These are phyloP conservation scores for Leuciscus waleckii DNA, from an alignment of 2,797 vertebrate genomes.

Conservation along the genomic window DNA sequence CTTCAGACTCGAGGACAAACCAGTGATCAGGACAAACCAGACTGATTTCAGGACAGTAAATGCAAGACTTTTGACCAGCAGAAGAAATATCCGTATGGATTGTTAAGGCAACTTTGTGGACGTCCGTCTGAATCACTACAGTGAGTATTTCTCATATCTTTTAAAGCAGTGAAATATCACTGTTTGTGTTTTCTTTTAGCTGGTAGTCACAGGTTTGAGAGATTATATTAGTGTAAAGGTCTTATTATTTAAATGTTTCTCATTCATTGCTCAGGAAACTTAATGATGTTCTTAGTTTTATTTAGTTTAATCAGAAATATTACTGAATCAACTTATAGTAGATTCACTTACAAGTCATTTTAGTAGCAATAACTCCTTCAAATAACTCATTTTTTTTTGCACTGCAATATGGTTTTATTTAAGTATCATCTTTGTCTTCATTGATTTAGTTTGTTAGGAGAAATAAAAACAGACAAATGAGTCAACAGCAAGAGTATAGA, in stretches of 20 bases:
- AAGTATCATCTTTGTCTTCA: background rate
- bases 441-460: background rate
- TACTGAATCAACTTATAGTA: background rate
- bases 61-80: background rate
- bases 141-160: slow-evolving; percentile 50
- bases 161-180: background rate
- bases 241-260: background rate
- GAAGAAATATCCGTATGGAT: slow-evolving; percentile 39
- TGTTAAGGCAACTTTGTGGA: slow-evolving; percentile 13
- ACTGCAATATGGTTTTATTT: background rate
- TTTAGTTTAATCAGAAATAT: background rate
- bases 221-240: background rate
- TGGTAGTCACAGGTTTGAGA: background rate
- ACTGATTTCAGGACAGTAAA: slow-evolving; percentile 34
- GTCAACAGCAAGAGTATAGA: background rate
- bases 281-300: background rate
- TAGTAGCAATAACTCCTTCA: background rate
- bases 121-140: slow-evolving; percentile 23
- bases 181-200: background rate
- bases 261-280: background rate
- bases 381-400: background rate
- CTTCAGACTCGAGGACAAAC: slow-evolving; percentile 20
- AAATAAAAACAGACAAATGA: background rate
- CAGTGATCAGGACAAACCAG: slow-evolving; percentile 9
- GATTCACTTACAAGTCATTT: background rate